Percentiles rank a stretch among this genome's conserved stretches.
These are phyloP conservation scores for Andrena praecox DNA, from an alignment of 2,888 invertebrate species.

Conservation along the genomic window DNA sequence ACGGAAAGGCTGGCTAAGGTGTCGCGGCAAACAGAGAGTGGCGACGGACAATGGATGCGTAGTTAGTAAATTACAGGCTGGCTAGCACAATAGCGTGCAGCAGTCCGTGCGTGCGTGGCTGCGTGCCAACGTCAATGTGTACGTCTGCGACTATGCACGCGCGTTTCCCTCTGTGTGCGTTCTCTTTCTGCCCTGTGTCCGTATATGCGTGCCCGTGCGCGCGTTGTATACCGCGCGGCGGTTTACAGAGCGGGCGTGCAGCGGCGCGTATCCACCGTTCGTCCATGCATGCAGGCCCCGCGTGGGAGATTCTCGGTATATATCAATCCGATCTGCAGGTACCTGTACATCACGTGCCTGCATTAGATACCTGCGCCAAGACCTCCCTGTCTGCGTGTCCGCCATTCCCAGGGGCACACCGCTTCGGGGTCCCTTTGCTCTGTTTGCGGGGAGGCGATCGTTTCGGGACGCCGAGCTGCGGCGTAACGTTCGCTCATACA, in stretches of 20 bases:
- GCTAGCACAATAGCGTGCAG: conserved; percentile 72
- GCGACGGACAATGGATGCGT: conserved; percentile 75
- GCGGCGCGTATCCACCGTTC: conserved; percentile 75
- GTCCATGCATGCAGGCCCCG: conserved; percentile 60
- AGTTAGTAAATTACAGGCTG: conserved; percentile 81
- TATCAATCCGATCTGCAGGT: conserved; percentile 63
- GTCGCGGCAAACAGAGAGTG: conserved; percentile 71
- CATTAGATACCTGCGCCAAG: conserved; percentile 61
- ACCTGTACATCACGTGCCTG: conserved; percentile 58
- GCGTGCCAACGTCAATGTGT: conserved; percentile 5
- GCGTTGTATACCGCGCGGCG: conserved; percentile 34
- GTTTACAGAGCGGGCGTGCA: conserved; percentile 68
- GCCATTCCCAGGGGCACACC: conserved; percentile 30
- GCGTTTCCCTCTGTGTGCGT: conserved; percentile 35
- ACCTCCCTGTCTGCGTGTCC: conserved; percentile 37
- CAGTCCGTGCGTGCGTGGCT: conserved; percentile 35
- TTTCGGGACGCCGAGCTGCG: neutral
- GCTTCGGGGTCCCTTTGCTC: conserved; percentile 12
- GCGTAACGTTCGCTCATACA: neutral
- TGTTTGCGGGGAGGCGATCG: neutral
- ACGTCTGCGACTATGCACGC: conserved; percentile 26
- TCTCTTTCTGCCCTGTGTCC: neutral
- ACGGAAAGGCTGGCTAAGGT: conserved; percentile 60
- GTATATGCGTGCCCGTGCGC: neutral
- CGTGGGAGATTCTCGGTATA: conserved; percentile 67